Evolutionary conservation across 2,113 vertebrate species (phyloP), one percentile per base, ranked within the genome.

Genomic region (Protomyctophum bolini): DNA sequence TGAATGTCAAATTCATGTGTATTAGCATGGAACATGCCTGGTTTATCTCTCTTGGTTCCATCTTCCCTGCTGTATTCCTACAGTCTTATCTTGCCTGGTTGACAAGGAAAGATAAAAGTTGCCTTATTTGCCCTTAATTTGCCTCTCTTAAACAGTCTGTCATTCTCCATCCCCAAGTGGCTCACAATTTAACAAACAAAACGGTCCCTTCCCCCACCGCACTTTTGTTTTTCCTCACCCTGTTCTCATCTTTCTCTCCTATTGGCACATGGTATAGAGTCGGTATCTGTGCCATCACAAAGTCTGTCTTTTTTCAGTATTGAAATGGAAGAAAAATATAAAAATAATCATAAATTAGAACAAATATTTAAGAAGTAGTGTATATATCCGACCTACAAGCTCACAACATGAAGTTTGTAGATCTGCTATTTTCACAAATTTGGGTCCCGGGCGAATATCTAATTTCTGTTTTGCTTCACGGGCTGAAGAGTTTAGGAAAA

Each of bases 1-100:
- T 72, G 70, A 76, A 76, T 72, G 73, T 79, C 75, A 68, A 48
- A 56, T 80, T 82, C 69, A 67, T 77, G 56, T 83, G 67, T 73
- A 73, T 73, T 10, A 54, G 29, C 45, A 79, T 65, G 59, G 63
- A 68, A 75, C 45, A 14, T 11, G 6, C 59, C 45, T 64, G 2
- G 50, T 14, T 65, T 55, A 70, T 61, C 33, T 63, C 47, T 68
- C 41, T 57, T 6, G n/a, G 58, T 57, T 28, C 8, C 57, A 21
- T 21, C 63, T 64, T 9, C 6, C 33, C 57, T 65, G 59, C 63
- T 68, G 51, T 41, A 41, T 41, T 41, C 33, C 33, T 41, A 41
- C 33, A 3, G 33, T 41, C 33, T 41, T 73, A 77, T 77, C 69
- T 74, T 74, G 59, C 75, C 68, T 52, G 67, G 58, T 64, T 66